Conservation (phyloP, 2,797 vertebrate genomes). For the Aythya fuligula region DNA sequence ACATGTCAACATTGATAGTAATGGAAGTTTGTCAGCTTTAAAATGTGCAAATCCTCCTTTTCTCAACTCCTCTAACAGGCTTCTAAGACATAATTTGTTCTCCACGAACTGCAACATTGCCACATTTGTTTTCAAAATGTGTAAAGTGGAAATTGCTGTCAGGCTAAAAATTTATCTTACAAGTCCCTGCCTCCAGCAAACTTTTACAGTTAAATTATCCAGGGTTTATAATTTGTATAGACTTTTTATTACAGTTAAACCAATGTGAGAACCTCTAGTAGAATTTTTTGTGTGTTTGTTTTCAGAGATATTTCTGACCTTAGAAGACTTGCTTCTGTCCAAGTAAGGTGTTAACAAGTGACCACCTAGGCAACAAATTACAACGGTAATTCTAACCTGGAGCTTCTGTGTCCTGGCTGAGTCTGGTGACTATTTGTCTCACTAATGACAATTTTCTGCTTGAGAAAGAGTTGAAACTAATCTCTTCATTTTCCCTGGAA, state of each 20-base stretch:
- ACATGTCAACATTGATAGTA: neutral
- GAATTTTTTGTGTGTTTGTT: neutral
- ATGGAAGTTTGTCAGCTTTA: constrained; percentile 23
- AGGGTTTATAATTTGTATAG: constrained; percentile 5
- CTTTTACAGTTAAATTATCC: constrained; percentile 42
- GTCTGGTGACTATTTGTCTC: neutral
- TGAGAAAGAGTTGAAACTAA: constrained; percentile 8
- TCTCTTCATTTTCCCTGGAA: neutral
- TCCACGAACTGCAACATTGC: constrained; percentile 38
- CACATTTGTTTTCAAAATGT: constrained; percentile 61
- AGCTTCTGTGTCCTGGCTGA: neutral
- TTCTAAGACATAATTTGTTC: constrained; percentile 17
- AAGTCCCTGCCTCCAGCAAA: constrained; percentile 38
- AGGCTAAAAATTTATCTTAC: constrained; percentile 40
- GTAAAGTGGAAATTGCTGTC: constrained; percentile 43
- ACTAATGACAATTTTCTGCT: neutral
- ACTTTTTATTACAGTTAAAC: neutral
- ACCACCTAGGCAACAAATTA: neutral
- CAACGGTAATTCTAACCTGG: neutral
- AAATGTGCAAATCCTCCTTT: constrained; percentile 40
- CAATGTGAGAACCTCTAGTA: neutral
- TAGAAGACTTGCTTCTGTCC: neutral
- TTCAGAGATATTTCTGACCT: neutral
- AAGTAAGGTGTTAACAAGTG: neutral
- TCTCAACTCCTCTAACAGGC: neutral